A percentile compares a stretch with the other conserved stretches of the same genome.
Evolutionary conservation across 2,113 vertebrate genomes (phyloP).

Genomic region (Scortum barcoo): DNA sequence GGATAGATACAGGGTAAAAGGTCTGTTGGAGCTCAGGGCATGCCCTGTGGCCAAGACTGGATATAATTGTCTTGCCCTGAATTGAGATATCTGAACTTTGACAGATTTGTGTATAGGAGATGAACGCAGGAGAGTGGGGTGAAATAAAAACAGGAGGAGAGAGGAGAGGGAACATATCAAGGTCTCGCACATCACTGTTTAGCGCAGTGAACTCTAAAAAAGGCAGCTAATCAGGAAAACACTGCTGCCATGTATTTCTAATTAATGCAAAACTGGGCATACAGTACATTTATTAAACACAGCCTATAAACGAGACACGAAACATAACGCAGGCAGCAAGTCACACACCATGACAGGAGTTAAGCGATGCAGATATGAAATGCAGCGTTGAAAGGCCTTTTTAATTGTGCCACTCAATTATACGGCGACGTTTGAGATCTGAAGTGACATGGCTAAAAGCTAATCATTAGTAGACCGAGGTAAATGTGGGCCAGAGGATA

Average conservation of each 20-base stretch:
- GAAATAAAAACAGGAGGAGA: conserved; percentile 25
- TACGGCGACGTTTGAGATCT: conserved; percentile 6
- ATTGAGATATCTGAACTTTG: conserved; percentile 67
- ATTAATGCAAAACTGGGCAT: not conserved
- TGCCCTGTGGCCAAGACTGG: conserved; percentile 60
- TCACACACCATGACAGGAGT: not conserved
- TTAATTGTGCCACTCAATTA: conserved; percentile 15
- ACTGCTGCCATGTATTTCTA: not conserved
- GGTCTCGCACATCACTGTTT: not conserved
- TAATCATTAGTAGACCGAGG: conserved; percentile 32
- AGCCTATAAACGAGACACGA: not conserved
- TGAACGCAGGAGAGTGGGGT: conserved; percentile 13
- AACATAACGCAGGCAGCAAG: not conserved
- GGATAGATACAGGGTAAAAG: conserved; percentile 65
- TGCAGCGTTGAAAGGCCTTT: conserved; percentile 28
- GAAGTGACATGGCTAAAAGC: conserved; percentile 26
- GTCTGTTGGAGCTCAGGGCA: conserved; percentile 66
- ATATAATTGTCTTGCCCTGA: conserved; percentile 63
- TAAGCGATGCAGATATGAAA: conserved; percentile 5
- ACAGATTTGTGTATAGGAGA: conserved; percentile 42
- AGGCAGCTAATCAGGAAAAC: not conserved
- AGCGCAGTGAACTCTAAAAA: conserved; percentile 17
- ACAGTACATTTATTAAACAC: not conserved
- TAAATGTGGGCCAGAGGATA: conserved; percentile 54
- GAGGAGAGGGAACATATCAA: conserved; percentile 12